Percentiles rank a stretch among this genome's conserved stretches.
Conservation (phyloP, 2,888 invertebrate species). For the Acanthoscelides obtectus region DNA sequence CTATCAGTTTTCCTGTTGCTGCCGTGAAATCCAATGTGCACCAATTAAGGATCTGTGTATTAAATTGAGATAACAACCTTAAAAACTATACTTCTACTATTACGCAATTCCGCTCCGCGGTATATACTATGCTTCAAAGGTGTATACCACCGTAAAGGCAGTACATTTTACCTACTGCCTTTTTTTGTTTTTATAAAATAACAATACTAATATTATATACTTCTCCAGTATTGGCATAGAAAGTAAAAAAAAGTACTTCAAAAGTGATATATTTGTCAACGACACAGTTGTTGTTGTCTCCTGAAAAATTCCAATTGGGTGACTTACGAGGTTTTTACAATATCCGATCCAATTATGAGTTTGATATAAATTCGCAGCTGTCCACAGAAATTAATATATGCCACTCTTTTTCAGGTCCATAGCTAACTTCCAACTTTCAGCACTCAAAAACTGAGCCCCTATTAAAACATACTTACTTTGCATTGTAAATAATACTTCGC, state of each 20-base stretch:
- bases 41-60: background rate
- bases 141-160: no score
- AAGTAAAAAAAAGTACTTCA: no score
- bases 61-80: background rate
- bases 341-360: background rate
- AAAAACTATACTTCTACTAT: background rate
- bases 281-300: no score
- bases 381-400: background rate
- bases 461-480: constrained; percentile 37
- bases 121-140: constrained; percentile 4
- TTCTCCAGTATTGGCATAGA: no score
- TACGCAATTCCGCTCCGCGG: background rate
- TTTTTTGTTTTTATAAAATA: no score
- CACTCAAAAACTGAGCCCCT: constrained; percentile 26
- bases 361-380: background rate
- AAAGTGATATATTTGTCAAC: no score
- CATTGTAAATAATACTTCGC: constrained; percentile 37
- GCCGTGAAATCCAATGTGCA: background rate
- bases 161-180: no score
- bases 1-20: background rate
- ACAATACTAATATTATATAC: no score
- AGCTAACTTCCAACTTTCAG: background rate
- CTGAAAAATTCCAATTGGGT: no score
- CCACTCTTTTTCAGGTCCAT: background rate
- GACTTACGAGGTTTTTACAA: no score